These are phyloP conservation scores for Macaca mulatta DNA, from an alignment of 2,113 vertebrate genomes.

Conservation along the genomic window DNA sequence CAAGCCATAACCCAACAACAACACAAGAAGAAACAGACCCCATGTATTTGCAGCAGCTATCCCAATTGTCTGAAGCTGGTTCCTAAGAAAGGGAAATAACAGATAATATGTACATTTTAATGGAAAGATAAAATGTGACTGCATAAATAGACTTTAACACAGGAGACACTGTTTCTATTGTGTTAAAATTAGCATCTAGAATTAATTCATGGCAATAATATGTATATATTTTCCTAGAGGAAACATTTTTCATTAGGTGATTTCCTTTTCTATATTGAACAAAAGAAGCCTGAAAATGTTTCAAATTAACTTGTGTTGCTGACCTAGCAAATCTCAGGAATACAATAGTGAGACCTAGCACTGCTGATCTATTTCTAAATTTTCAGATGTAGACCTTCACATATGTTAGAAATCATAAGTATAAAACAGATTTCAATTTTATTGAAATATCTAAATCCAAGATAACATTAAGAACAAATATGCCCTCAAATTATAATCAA, in stretches of 20 bases:
- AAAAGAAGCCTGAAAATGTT: not conserved
- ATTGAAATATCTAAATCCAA: not conserved
- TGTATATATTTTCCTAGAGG: not conserved
- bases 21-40: conserved; percentile 95
- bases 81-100: conserved; percentile 81
- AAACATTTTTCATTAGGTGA: not conserved
- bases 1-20: conserved; percentile 94
- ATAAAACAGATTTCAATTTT: conserved; percentile 16
- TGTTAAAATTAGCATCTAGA: conserved; percentile 6
- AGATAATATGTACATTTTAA: not conserved
- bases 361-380: not conserved
- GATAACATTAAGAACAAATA: conserved; percentile 29
- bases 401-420: not conserved
- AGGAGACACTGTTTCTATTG: conserved; percentile 3
- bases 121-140: not conserved
- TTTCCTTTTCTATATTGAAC: conserved; percentile 33
- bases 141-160: conserved; percentile 3
- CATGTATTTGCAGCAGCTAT: conserved; percentile 96
- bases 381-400: not conserved
- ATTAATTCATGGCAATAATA: not conserved
- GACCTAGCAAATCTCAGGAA: not conserved
- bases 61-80: conserved; percentile 92
- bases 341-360: not conserved
- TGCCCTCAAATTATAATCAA: not conserved
- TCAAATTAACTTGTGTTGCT: not conserved